Evolutionary conservation across 2,113 vertebrate genomes (phyloP).

Genomic region (Taurulus bubalis): DNA sequence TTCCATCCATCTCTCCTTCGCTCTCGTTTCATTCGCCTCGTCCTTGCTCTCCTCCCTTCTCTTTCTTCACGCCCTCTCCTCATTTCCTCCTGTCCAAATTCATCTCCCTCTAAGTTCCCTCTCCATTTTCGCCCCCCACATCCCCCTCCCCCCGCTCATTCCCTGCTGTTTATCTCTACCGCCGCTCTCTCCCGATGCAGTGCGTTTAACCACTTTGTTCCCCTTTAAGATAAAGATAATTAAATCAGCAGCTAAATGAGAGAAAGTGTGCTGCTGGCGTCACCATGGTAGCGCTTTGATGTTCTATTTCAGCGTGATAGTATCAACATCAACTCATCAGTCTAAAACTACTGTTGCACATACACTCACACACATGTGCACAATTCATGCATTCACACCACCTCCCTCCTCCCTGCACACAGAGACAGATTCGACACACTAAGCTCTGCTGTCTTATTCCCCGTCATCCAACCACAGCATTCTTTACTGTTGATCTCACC

Average conservation of each 20-base stretch:
- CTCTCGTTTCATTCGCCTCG: slow-evolving; percentile 25
- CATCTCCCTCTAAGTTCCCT: slow-evolving; percentile 44
- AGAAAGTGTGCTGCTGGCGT: slow-evolving; percentile 70
- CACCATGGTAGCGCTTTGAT: slow-evolving; percentile 71
- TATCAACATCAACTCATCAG: slow-evolving; percentile 75
- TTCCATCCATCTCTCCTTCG: slow-evolving; percentile 46
- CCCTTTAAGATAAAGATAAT: slow-evolving; percentile 83
- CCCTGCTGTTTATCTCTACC: slow-evolving; percentile 69
- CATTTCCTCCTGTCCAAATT: slow-evolving; percentile 63
- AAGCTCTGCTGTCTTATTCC: slow-evolving; percentile 65
- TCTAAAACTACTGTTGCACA: slow-evolving; percentile 64
- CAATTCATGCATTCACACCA: slow-evolving; percentile 39
- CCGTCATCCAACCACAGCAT: slow-evolving; percentile 68
- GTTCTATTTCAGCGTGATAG: slow-evolving; percentile 73
- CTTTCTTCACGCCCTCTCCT: slow-evolving; percentile 50
- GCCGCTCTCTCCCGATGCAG: slow-evolving; percentile 58
- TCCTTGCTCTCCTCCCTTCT: slow-evolving; percentile 48
- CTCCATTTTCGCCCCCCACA: neutral
- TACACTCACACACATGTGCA: slow-evolving; percentile 34
- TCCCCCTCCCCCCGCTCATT: slow-evolving; percentile 15
- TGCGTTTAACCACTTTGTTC: slow-evolving; percentile 79
- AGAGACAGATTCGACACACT: slow-evolving; percentile 68
- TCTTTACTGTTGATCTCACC: slow-evolving; percentile 75
- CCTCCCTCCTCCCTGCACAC: slow-evolving; percentile 48
- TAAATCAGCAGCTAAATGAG: slow-evolving; percentile 80